Conservation (phyloP, 64 coral and sea anemone genomes). For the Montipora capricornis region DNA sequence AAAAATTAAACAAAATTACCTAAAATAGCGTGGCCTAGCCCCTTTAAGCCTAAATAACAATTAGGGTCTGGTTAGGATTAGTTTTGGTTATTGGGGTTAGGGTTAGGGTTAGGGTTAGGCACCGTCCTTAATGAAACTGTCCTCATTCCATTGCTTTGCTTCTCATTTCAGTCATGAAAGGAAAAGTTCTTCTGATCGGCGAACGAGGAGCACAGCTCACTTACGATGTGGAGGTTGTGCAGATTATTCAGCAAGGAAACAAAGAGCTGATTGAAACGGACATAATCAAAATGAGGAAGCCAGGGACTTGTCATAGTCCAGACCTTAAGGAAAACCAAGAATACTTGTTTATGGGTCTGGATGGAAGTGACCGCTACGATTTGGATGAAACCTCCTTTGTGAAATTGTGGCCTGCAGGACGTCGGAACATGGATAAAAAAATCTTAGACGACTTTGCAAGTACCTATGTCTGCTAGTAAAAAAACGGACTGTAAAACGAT, state of each 20-base stretch:
- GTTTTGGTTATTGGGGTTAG: too few relatives aligned
- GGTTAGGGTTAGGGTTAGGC: too few relatives aligned
- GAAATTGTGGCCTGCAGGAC: neutral
- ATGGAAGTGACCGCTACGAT: slow-evolving; percentile 22
- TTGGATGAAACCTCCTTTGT: slow-evolving; percentile 57
- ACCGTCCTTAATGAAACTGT: too few relatives aligned
- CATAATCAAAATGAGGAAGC: slow-evolving; percentile 59
- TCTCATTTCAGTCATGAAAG: slow-evolving; percentile 75
- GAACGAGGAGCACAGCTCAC: slow-evolving; percentile 32
- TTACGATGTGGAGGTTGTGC: slow-evolving; percentile 37
- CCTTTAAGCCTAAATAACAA: too few relatives aligned
- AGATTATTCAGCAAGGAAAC: slow-evolving; percentile 70
- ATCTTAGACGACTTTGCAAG: neutral
- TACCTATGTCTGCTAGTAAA: neutral
- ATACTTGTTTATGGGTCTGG: slow-evolving; percentile 78
- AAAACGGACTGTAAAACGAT: neutral
- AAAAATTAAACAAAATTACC: too few relatives aligned
- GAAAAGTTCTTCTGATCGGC: slow-evolving; percentile 68
- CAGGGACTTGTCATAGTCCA: slow-evolving; percentile 63
- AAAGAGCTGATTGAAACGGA: slow-evolving; percentile 10
- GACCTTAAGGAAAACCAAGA: slow-evolving; percentile 64
- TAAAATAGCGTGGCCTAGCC: too few relatives aligned
- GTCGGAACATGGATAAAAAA: neutral
- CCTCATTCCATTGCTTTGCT: neutral
- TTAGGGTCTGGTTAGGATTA: too few relatives aligned